Percentiles rank a stretch among this genome's conserved stretches.
phyloP scores from a whole-genome alignment of 2,888 invertebrate species.

The Plagiodera versicolora region DNA sequence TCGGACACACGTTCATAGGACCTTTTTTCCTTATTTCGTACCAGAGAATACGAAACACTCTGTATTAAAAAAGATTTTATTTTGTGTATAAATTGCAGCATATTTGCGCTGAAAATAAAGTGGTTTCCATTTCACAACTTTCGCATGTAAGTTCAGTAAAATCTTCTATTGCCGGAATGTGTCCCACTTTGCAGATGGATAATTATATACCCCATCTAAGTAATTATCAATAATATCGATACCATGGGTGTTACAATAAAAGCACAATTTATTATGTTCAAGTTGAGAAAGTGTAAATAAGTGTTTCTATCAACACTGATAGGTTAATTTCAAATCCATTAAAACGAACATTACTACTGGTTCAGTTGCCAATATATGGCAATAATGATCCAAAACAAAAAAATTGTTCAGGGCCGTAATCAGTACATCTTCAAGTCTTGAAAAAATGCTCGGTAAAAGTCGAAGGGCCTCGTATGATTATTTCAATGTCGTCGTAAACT shows the following conservation, averaged over 20 bases:
- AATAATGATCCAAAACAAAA: too few relatives aligned
- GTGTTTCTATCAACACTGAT: neutral
- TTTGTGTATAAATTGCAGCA: neutral
- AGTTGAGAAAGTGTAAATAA: neutral
- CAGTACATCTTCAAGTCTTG: too few relatives aligned
- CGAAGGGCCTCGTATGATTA: too few relatives aligned
- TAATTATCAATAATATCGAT: constrained; percentile 12
- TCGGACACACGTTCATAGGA: too few relatives aligned
- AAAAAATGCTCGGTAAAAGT: too few relatives aligned
- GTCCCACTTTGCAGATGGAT: neutral
- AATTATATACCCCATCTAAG: constrained; percentile 8
- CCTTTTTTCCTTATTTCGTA: too few relatives aligned
- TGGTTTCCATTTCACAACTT: neutral
- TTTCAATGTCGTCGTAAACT: too few relatives aligned
- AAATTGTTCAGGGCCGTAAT: too few relatives aligned
- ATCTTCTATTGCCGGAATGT: neutral
- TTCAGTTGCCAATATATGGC: neutral
- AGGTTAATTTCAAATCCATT: neutral
- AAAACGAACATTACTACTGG: neutral
- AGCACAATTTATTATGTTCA: neutral
- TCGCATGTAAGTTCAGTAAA: neutral
- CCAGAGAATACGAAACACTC: neutral
- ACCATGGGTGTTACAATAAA: neutral
- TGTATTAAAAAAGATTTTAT: neutral
- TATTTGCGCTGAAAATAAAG: neutral